Evolutionary conservation across 2,113 vertebrate species (phyloP), one percentile per base, ranked within the genome.

Genomic region (Stegastes partitus): DNA sequence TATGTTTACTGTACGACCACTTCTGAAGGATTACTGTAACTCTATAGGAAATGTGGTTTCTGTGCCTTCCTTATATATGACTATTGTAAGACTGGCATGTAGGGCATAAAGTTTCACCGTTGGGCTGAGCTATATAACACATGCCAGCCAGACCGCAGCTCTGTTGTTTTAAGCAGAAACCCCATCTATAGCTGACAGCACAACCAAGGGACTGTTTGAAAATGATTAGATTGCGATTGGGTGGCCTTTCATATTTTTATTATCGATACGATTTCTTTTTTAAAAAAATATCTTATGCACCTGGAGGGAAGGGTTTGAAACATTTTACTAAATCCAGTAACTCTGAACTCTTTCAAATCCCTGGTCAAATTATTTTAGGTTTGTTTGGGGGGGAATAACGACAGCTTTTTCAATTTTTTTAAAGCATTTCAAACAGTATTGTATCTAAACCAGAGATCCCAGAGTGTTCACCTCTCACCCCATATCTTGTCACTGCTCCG

Each of bases 1-100:
- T 81, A 84, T 86, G 62, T 90, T 84, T 78, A 81, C 84, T 79
- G 66, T 68, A 49, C 0, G 28, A 69, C 85, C 83, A 90, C 90
- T 87, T 90, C 87, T 87, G 56, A 91, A 22, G 45, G 45, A 37
- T 86, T 58, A 74, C 76, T 57, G 79, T 84, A 50, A 78, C 56
- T 79, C 77, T 66, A 78, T 83, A 88, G 73, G 83, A 88, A 66
- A 58, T 44, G 65, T 68, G 75, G 82, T 77, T 77, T 77, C 65
- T 81, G 19, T 61, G 49, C 55, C 54, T 59, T 50, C 56, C 70
- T 65, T 62, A 81, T 77, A 80, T 78, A 68, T 49, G 44, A n/a
- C 70, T 70, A 63, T 79, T 81, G 64, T 77, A 55, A 62, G 63
- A 16, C 37, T 51, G 54, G 47, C 77, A 61, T 75, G 37, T 67